Conservation (phyloP, 2,113 vertebrate species). For the Pseudopipra pipra region DNA sequence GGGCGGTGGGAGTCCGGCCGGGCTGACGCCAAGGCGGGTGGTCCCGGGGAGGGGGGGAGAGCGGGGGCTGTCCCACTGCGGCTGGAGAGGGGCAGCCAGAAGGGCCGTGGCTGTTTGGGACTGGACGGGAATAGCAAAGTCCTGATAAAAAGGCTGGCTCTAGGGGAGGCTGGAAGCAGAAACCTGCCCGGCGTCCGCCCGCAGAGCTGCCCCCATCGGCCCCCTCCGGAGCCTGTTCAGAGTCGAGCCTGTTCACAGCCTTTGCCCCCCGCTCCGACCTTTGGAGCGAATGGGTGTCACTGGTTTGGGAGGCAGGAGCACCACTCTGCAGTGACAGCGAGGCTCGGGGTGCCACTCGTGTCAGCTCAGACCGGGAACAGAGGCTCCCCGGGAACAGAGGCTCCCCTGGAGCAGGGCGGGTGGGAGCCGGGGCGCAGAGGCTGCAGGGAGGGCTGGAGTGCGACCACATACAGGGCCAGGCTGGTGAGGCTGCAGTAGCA, state of each 20-base stretch:
- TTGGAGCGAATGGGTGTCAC: background rate
- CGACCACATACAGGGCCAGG: too few species aligned
- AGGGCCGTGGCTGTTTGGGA: too few species aligned
- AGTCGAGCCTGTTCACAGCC: too few species aligned
- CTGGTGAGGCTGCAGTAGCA: background rate
- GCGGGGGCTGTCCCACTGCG: accelerated
- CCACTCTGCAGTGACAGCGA: background rate
- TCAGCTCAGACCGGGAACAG: background rate
- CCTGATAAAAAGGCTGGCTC: background rate
- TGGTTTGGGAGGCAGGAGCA: accelerated
- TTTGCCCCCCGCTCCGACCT: background rate
- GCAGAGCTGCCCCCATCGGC: too few species aligned
- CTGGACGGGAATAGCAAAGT: too few species aligned
- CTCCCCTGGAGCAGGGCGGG: background rate
- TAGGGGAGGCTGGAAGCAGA: background rate
- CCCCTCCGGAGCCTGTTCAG: background rate
- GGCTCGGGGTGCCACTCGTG: accelerated
- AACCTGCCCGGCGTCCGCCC: too few species aligned
- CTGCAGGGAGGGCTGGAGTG: too few species aligned
- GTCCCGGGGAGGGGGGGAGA: too few species aligned
- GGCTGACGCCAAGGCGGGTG: too few species aligned
- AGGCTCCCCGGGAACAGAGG: background rate
- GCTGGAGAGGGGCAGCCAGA: too few species aligned
- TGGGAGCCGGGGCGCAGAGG: too few species aligned
- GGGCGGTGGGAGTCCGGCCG: background rate